A percentile compares a stretch with the other conserved stretches of the same genome.
Conservation (phyloP, 2,113 vertebrate genomes). For the Cepphus grylle region DNA sequence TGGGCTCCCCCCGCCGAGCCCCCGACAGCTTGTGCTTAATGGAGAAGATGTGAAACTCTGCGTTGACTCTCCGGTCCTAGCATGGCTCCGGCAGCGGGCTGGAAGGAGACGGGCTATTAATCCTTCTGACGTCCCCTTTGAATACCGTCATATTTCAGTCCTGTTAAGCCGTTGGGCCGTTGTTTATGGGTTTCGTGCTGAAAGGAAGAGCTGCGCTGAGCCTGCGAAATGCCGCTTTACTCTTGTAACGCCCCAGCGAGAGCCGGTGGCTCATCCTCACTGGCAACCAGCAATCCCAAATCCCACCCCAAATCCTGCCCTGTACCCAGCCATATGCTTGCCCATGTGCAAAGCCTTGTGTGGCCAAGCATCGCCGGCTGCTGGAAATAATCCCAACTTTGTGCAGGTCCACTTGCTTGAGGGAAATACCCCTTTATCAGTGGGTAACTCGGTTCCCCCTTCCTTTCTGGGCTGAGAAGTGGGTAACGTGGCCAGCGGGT, state of each 20-base stretch:
- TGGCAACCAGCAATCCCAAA: background rate
- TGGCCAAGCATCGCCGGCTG: fast-evolving
- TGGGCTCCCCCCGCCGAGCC: fast-evolving
- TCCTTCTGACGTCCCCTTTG: conserved; percentile 46
- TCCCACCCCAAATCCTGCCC: background rate
- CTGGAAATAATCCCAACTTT: background rate
- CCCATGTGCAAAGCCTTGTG: fast-evolving
- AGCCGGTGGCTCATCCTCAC: background rate
- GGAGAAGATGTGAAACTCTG: background rate
- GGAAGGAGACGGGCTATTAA: conserved; percentile 16
- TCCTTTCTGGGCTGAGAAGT: background rate
- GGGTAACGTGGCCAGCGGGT: fast-evolving
- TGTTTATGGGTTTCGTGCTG: conserved; percentile 6
- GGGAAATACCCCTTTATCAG: background rate
- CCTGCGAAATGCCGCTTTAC: background rate
- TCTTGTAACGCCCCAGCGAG: fast-evolving
- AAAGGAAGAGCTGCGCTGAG: conserved; percentile 23
- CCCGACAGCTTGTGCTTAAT: background rate
- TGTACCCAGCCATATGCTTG: fast-evolving
- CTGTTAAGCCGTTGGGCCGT: background rate
- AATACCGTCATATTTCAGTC: conserved; percentile 41
- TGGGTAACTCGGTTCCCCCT: background rate
- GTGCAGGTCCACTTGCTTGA: background rate
- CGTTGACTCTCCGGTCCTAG: background rate
- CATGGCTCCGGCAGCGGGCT: background rate